A percentile compares a stretch with the other conserved stretches of the same genome.
Conservation (phyloP, 2,113 vertebrate species). For the Sinocyclocheilus grahami region DNA sequence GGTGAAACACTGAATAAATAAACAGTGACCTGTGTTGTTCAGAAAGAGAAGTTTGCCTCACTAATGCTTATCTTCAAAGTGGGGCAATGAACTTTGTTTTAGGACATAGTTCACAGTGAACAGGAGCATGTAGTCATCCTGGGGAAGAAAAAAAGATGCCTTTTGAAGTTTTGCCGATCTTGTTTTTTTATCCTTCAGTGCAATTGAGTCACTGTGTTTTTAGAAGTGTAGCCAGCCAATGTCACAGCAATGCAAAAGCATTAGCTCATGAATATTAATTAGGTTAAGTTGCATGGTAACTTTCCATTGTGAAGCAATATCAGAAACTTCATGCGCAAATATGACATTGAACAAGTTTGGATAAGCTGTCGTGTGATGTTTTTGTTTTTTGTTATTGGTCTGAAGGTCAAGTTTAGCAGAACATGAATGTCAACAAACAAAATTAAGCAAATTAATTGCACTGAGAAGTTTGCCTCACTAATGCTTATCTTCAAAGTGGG, state of each 20-base stretch:
- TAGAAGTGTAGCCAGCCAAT: background rate
- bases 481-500: slow-evolving; percentile 52
- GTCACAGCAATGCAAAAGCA: background rate
- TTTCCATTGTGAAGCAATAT: background rate
- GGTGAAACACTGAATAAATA: slow-evolving; percentile 2
- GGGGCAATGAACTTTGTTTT: slow-evolving; percentile 40
- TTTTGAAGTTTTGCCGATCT: slow-evolving; percentile 40
- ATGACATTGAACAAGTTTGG: background rate
- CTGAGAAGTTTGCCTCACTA: slow-evolving; percentile 30
- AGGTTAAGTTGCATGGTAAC: background rate
- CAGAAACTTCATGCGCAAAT: background rate
- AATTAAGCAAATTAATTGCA: background rate
- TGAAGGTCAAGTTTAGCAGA: background rate
- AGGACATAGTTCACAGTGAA: slow-evolving; percentile 54
- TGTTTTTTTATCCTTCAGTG: background rate
- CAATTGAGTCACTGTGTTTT: background rate
- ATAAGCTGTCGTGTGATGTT: background rate
- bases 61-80: slow-evolving; percentile 51
- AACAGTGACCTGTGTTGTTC: slow-evolving; percentile 38
- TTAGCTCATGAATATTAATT: background rate
- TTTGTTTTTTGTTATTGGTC: background rate
- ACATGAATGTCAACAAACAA: background rate
- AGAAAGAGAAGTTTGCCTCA: slow-evolving; percentile 36
- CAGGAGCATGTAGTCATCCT: background rate
- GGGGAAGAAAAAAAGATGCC: background rate